Conservation (phyloP, 2,113 vertebrate species). For the Pteronura brasiliensis region DNA sequence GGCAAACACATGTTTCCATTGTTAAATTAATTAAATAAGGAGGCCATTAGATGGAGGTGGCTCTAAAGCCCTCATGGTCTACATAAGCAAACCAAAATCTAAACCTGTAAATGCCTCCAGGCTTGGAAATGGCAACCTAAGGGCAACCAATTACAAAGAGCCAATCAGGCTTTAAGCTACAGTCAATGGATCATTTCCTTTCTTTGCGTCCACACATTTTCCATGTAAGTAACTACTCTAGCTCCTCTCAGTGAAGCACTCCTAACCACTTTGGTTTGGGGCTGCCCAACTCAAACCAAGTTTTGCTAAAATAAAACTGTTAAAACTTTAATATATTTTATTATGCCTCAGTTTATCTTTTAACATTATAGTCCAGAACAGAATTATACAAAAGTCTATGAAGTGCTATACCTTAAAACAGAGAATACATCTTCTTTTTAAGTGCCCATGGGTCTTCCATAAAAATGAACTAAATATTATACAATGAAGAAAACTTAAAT, state of each 20-base stretch:
- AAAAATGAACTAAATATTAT: background rate
- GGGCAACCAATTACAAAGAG: background rate
- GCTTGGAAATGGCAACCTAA: background rate
- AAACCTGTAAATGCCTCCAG: background rate
- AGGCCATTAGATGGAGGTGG: background rate
- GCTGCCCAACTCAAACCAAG: background rate
- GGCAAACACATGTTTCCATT: background rate
- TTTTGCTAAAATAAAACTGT: background rate
- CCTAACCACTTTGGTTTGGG: background rate
- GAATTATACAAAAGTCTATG: background rate
- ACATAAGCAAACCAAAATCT: background rate
- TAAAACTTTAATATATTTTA: background rate
- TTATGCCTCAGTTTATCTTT: background rate
- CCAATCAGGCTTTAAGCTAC: background rate
- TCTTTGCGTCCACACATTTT: background rate
- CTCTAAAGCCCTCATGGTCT: background rate
- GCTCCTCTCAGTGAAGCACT: background rate
- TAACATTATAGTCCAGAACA: background rate
- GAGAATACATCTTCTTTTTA: background rate
- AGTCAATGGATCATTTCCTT: background rate
- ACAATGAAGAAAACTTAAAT: background rate
- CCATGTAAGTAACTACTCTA: background rate
- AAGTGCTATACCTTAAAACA: background rate
- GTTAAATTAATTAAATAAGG: background rate
- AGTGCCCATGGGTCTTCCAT: background rate